phyloP scores from a whole-genome alignment of 2,888 invertebrate species.

The Mantis religiosa region DNA sequence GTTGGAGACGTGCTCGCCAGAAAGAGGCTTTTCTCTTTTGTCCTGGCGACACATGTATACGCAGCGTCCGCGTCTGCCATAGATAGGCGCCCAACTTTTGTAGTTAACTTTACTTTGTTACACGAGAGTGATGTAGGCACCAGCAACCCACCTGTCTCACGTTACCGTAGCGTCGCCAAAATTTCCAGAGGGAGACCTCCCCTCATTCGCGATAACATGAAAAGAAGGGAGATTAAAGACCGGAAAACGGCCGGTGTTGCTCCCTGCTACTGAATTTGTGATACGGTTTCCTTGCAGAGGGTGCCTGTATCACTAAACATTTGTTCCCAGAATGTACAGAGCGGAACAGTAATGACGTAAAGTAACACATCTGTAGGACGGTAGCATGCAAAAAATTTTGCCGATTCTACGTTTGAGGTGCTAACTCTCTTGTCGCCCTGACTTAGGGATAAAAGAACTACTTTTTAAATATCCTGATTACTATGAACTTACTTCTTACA shows the following conservation, averaged over 20 bases:
- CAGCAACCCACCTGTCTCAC: neutral
- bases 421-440: no score
- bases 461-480: no score
- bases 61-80: neutral
- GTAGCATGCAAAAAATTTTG: no score
- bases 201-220: neutral
- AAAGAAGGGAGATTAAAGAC: neutral
- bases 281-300: neutral
- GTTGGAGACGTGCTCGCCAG: neutral
- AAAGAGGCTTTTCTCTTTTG: neutral
- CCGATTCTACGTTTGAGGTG: no score
- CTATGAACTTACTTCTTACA: no score
- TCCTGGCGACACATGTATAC: neutral
- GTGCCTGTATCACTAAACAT: neutral
- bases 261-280: neutral
- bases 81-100: neutral
- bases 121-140: neutral
- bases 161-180: neutral
- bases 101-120: neutral
- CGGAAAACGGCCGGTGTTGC: neutral
- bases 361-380: no score
- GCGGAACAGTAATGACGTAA: no score
- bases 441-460: no score
- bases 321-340: no score
- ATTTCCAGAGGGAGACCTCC: neutral